phyloP scores from a whole-genome alignment of 2,113 vertebrate genomes.

The Panthera uncia region DNA sequence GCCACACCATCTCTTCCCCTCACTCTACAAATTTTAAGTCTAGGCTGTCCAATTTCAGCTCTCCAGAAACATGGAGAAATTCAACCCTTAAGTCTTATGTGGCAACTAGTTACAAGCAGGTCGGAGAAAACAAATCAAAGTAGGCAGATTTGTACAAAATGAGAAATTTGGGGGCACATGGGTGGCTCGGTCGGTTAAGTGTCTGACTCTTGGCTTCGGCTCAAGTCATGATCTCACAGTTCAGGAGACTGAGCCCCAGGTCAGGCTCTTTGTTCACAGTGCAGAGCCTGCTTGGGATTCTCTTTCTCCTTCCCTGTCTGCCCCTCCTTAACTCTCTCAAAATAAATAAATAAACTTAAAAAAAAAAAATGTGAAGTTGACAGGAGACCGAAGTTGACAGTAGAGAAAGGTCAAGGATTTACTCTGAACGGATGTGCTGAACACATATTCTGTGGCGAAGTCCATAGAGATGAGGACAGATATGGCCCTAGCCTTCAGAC shows the following conservation, averaged over 20 bases:
- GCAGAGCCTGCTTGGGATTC: too few relatives aligned
- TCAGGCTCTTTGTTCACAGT: too few relatives aligned
- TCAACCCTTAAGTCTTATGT: background rate
- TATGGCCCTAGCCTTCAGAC: background rate
- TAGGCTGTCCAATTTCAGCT: background rate
- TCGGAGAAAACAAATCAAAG: background rate
- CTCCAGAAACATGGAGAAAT: background rate
- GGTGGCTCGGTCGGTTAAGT: too few relatives aligned
- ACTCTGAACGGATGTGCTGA: background rate
- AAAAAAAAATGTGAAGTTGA: background rate
- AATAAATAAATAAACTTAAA: too few relatives aligned
- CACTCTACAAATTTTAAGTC: background rate
- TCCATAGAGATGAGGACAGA: accelerated
- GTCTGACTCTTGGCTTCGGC: too few relatives aligned
- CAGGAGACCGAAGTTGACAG: background rate
- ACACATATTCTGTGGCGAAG: background rate
- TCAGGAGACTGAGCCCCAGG: too few relatives aligned
- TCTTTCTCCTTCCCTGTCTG: too few relatives aligned
- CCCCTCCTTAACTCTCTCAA: too few relatives aligned
- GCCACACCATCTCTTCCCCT: background rate
- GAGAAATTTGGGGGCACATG: background rate
- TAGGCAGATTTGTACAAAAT: background rate
- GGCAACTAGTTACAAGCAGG: background rate
- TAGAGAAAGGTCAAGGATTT: background rate
- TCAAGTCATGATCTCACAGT: too few relatives aligned